Evolutionary conservation across 2,797 vertebrate species (phyloP), one percentile per base, ranked within the genome.

Genomic region (Gastrophryne carolinensis): DNA sequence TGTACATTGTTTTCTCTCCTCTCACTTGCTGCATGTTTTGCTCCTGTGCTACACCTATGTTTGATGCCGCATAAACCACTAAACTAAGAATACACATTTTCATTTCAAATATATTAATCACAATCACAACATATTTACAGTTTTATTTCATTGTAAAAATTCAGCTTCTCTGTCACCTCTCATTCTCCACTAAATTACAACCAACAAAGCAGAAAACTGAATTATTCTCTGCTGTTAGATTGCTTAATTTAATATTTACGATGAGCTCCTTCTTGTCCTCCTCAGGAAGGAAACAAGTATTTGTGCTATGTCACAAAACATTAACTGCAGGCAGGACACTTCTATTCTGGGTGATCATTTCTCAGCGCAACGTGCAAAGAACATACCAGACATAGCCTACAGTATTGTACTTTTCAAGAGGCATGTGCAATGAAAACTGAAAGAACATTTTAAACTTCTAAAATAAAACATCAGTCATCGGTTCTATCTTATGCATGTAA

Each of bases 221-320:
- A 98, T 98, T 96, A 96, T 95, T 93, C 93, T 92, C 94, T 92
- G 93, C 93, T 95, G 93, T 92, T 93, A 92, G 93, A 91, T 93
- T 94, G 92, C 94, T 94, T 98, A 96, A 97, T 98, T 95, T 94
- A 96, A 98, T 98, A 95, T 97, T 95, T 95, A 93, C 92, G 91
- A 94, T 87, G 91, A 95, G 93, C 84, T 88, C 90, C 90, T 92
- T 85, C 89, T 83, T 88, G 86, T 85, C 68, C 87, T 87, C 90
- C 90, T 90, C 86, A 87, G 83, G 87, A 92, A 88, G 89, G 86
- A 90, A 89, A 90, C 88, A 87, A 91, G 88, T 91, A 89, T 93
- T 94, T 92, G 90, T 91, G 91, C 89, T 91, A 90, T 95, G 95
- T 95, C 93, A 94, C 93, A 93, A 94, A 92, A 93, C 93, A 94